Base-by-base conservation (phyloP, 30 jellyfish, hydroid and myxozoan genomes). In the Aurelia coerulea region DNA sequence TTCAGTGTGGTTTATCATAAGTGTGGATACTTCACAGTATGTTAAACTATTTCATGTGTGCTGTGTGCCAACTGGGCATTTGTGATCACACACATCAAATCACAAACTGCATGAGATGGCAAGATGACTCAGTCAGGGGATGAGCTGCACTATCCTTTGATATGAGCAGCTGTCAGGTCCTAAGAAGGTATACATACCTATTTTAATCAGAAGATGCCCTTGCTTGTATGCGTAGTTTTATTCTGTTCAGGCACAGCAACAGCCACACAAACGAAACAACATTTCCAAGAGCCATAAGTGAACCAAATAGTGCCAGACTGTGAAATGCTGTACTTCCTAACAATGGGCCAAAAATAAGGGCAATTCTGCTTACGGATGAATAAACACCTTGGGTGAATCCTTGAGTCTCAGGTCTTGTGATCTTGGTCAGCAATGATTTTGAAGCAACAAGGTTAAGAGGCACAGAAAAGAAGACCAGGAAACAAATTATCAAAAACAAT, bases 341-440 rank as follows among this genome's bases (percentile, higher is more conserved):
- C 7, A 95, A 74, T 37, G 99, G 99, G 65, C 99, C 99, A 56
- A 84, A 51, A 32, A 95, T 95, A 2, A 95, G 86, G 31, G 99
- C 95, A 5, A 95, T 73, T 50, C 99, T 84, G 84, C 96, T 86
- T 62, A 95, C 91, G 14, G 99, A 95, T 62, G 99, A 81, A 81
- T 95, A 95, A 32, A 86, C 96, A 11, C 97, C 99, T 89, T 95
- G 99, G 19, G 97, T 87, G 60, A 95, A 88, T 7, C 99, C 99
- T 76, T 95, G 99, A 4, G 95, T 78, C 41, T 90, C 97, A 16
- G 90, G 87, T 18, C 92, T 91, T 29, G 99, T 95, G 63, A 95
- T 84, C 59, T 95, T 95, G 35, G 99, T 89, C 59, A 90, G 86
- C 73, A 95, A 85, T 39, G 97, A 89, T 74, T 95, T 95, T 58